Conservation (phyloP, 1,140 invertebrate genomes). For the Micrasema longulum region DNA sequence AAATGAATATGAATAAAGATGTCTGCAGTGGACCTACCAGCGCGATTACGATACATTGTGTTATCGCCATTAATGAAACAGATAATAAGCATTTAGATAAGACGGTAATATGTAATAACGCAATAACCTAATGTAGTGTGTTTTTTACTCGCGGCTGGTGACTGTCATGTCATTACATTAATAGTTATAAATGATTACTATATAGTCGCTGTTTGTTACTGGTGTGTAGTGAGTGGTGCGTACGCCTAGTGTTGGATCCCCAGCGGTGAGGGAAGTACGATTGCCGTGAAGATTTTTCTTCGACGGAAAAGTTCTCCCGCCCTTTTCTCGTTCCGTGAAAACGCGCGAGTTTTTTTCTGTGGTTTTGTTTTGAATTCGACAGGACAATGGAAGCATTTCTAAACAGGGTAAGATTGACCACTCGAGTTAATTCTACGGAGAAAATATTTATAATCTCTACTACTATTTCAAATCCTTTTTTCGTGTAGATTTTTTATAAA, state of each 20-base stretch:
- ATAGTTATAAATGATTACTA: neutral
- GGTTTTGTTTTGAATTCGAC: neutral
- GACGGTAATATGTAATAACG: too few species aligned
- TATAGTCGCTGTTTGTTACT: slow-evolving; percentile 9
- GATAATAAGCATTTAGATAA: too few species aligned
- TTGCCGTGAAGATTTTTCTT: neutral
- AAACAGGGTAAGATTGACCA: slow-evolving; percentile 2
- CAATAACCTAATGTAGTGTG: neutral
- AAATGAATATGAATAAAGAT: too few species aligned
- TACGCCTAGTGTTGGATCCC: neutral
- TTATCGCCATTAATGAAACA: too few species aligned
- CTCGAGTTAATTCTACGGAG: neutral
- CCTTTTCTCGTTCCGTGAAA: neutral
- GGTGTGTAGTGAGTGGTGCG: neutral
- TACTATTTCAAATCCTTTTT: neutral
- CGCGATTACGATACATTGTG: too few species aligned
- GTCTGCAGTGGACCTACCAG: too few species aligned
- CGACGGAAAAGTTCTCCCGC: slow-evolving; percentile 13
- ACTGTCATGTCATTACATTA: neutral
- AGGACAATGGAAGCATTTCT: slow-evolving; percentile 15
- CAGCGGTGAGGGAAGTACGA: neutral
- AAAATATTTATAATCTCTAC: neutral
- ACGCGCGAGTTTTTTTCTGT: slow-evolving; percentile 8
- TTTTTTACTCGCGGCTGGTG: neutral
- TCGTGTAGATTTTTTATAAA: neutral